phyloP scores from a whole-genome alignment of 2,888 invertebrate species.

The Sturmia bella region DNA sequence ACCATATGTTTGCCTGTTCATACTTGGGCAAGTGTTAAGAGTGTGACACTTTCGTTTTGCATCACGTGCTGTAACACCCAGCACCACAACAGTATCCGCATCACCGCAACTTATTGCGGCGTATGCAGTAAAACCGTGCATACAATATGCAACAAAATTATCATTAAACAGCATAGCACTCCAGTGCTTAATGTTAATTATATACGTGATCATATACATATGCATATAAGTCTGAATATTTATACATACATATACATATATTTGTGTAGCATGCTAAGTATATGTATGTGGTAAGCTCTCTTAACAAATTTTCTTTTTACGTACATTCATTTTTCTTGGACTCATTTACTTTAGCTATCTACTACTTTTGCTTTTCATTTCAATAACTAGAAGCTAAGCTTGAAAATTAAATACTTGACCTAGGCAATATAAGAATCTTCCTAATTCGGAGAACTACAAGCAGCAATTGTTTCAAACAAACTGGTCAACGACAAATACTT shows the following conservation, averaged over 20 bases:
- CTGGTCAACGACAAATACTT: not conserved
- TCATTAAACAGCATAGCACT: slow-evolving; percentile 39
- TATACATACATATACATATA: no score
- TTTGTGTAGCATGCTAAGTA: not conserved
- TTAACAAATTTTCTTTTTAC: not conserved
- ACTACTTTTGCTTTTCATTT: slow-evolving; percentile 1
- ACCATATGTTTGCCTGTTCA: slow-evolving; percentile 24
- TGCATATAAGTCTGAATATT: no score
- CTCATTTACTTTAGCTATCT: slow-evolving; percentile 12
- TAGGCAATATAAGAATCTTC: not conserved
- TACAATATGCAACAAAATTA: slow-evolving; percentile 38
- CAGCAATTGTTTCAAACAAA: not conserved
- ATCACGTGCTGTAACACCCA: slow-evolving; percentile 63
- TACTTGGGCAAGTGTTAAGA: slow-evolving; percentile 61
- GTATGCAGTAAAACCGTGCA: slow-evolving; percentile 47
- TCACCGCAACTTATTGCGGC: slow-evolving; percentile 51
- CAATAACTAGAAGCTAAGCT: slow-evolving; percentile 10
- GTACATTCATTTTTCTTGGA: slow-evolving; percentile 13
- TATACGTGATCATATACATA: no score
- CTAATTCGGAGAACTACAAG: not conserved
- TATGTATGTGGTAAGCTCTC: slow-evolving; percentile 23
- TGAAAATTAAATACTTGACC: slow-evolving; percentile 9
- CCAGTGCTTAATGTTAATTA: slow-evolving; percentile 17
- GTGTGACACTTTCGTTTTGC: slow-evolving; percentile 69
- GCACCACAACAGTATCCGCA: slow-evolving; percentile 45